Base-by-base conservation (phyloP, 2,888 invertebrate genomes). In the Drosophila putrida region DNA sequence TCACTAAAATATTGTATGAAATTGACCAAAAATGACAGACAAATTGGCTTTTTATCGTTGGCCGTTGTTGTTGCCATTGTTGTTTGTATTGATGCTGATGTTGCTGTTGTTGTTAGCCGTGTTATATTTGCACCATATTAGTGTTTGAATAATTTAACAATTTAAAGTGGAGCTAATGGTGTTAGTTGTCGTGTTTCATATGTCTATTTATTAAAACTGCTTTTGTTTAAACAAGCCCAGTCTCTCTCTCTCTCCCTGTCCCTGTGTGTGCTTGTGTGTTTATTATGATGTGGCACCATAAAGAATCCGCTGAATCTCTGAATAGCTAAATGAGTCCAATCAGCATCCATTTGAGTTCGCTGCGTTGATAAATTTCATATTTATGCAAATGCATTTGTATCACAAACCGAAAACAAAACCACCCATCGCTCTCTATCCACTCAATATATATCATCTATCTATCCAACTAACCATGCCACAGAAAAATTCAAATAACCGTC, bases 121-220 rank as follows among this genome's bases (percentile, higher is more conserved):
- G 64, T 71, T 76, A 62, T 54, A 73, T 75, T 75, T 75, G 75
- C 80, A 72, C 50, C 87, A 83, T 84, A 87, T 87, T 84, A 87
- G 85, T 76, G 67, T 62, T 72, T 85, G 85, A 84, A 85, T 85
- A 89, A 85, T 87, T 85, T 85, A 89, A 81, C 89, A 80, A 87
- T 89, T 81, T 81, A 89, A 85, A 89, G 88, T 85, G 79, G 84
- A 87, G 82, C 88, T 85, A 89, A 89, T 85, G 85, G 85, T 76
- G 87, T 85, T 85, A 89, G 89, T 89, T 87, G 89, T 87, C 85
- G 88, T 88, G 85, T 89, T 88, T 89, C 82, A 87, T 82, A 75
- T 83, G 87, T 85, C 84, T 78, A 83, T 88, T 88, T 85, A 88
- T 89, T 87, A 81, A 87, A 74, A 81, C 89, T 67, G 88, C 79